phyloP scores from a whole-genome alignment of 2,113 vertebrate species.

The Siniperca knerii region DNA sequence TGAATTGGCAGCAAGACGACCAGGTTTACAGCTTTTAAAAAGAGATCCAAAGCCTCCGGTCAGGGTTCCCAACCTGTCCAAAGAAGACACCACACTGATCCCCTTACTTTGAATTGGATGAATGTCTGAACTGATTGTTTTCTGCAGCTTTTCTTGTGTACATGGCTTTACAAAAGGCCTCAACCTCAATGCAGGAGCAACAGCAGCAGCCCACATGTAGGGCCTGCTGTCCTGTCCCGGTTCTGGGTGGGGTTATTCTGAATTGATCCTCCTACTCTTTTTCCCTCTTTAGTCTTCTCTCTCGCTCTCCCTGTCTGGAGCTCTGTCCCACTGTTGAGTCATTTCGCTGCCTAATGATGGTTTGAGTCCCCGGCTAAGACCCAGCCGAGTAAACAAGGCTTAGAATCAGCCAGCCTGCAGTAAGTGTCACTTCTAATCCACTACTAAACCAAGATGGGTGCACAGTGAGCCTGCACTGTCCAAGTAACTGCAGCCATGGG shows the following conservation, averaged over 20 bases:
- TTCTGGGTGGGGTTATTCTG: slow-evolving; percentile 58
- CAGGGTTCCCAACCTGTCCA: neutral
- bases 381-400: slow-evolving; percentile 73
- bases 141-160: slow-evolving; percentile 20
- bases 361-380: slow-evolving; percentile 64
- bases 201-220: slow-evolving; percentile 43
- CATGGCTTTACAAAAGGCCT: slow-evolving; percentile 26
- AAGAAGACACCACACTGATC: neutral
- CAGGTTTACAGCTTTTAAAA: slow-evolving; percentile 35
- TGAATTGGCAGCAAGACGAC: neutral
- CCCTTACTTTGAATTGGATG: neutral
- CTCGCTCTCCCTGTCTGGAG: slow-evolving; percentile 22
- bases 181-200: neutral
- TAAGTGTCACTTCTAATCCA: slow-evolving; percentile 78
- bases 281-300: slow-evolving; percentile 9
- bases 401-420: slow-evolving; percentile 74
- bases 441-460: slow-evolving; percentile 56
- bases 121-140: slow-evolving; percentile 10
- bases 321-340: slow-evolving; percentile 55
- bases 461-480: slow-evolving; percentile 48
- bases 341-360: slow-evolving; percentile 75
- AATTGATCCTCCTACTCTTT: slow-evolving; percentile 24
- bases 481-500: slow-evolving; percentile 29
- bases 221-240: slow-evolving; percentile 19
- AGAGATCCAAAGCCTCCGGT: neutral